Percentiles rank a stretch among this genome's conserved stretches.
These are phyloP conservation scores for Phalanger gymnotis DNA, from an alignment of 2,797 vertebrate species.

Conservation along the genomic window DNA sequence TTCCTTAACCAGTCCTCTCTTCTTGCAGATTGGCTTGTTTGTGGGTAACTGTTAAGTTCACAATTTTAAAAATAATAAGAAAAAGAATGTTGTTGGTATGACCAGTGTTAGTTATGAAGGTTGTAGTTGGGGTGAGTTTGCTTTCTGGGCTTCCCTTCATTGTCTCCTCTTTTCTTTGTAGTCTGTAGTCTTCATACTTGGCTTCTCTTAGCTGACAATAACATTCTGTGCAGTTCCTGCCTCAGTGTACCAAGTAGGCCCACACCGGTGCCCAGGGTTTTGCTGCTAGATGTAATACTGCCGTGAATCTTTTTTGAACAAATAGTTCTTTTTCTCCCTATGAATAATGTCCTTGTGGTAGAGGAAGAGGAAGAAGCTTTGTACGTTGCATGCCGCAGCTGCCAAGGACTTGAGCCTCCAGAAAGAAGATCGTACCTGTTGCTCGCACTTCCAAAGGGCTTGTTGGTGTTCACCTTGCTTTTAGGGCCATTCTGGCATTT, in stretches of 20 bases:
- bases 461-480: background rate
- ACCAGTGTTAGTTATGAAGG: background rate
- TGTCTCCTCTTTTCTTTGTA: background rate
- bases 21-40: background rate
- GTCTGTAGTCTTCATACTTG: background rate
- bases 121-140: too few relatives aligned
- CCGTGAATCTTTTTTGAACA: background rate
- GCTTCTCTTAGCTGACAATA: too few relatives aligned
- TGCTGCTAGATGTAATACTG: background rate
- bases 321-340: too few relatives aligned
- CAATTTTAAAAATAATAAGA: too few relatives aligned
- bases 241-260: too few relatives aligned
- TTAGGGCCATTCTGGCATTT: background rate
- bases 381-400: fast-evolving
- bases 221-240: background rate
- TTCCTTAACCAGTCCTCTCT: background rate
- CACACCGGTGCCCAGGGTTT: background rate
- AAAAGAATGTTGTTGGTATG: background rate
- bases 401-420: too few relatives aligned
- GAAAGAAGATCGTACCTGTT: too few relatives aligned
- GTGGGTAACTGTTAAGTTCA: background rate
- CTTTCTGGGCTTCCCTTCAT: too few relatives aligned
- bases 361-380: too few relatives aligned
- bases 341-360: too few relatives aligned
- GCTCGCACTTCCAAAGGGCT: too few relatives aligned